Evolutionary conservation across 1,140 invertebrate genomes (phyloP), one percentile per base, ranked within the genome.

Genomic region (Pogonomyrmex barbatus): DNA sequence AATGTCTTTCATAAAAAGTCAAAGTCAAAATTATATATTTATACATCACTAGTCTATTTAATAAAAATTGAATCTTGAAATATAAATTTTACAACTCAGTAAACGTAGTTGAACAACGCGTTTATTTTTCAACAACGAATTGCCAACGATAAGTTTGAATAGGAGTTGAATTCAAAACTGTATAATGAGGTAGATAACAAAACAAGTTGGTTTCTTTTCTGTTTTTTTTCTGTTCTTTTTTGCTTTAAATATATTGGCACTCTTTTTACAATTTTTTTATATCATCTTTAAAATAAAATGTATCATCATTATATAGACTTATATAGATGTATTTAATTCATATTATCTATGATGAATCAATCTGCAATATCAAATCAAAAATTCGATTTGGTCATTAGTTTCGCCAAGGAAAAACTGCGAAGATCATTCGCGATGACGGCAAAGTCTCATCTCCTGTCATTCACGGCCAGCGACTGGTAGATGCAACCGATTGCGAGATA

Each of bases 401-500:
- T 54, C 10, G 3, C 12, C 12, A 10, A 14, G n/a, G 12, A 17
- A 47, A 56, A 82, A 47, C 30, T 45, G 30, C 67, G 33, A 47
- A 47, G 33, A 2, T 24, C 12, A 17, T 10, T 9, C n/a, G 30
- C 42, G 42, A 42, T 82, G 52, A 42, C 79, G 60, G 79, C 68
- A 45, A 60, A 71, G 67, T 30, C 54, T 60, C 50, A 47, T 70
- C 68, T 81, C 50, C 36, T 30, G 67, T 14, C 68, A 62, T 73
- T 83, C 52, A 54, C 79, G 42, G 24, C 42, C 47, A n/a, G 68
- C n/a, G 76, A 75, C 79, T 60, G 47, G 63, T 68, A 54, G 77
- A 81, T 4, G 10, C 68, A 73, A 75, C 79, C 79, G 79, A 60
- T 83, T 83, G 65, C 45, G 54, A 58, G 78, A 87, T 70, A 58